Evolutionary conservation across 1,140 invertebrate species (phyloP).

Genomic region (Chrysopa pallens): DNA sequence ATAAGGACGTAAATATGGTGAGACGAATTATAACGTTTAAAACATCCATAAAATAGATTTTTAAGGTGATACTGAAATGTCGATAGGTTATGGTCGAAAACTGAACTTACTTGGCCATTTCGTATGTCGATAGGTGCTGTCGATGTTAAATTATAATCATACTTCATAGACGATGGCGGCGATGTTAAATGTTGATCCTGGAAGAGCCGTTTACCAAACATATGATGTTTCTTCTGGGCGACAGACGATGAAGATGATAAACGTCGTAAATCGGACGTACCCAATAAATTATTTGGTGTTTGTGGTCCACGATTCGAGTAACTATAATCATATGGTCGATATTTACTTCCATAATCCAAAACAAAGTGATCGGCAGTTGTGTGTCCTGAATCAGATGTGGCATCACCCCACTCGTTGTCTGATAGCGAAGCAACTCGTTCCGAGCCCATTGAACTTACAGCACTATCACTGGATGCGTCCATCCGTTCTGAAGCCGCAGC

Average conservation of each 20-base stretch:
- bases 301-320: conserved; percentile 25
- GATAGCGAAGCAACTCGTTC: conserved; percentile 72
- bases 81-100: no score
- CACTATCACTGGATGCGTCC: conserved; percentile 62
- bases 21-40: no score
- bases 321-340: conserved; percentile 58
- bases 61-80: no score
- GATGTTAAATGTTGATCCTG: conserved; percentile 28
- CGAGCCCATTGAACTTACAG: conserved; percentile 80
- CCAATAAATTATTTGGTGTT: neutral
- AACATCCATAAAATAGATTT: no score
- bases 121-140: conserved; percentile 10
- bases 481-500: conserved; percentile 35
- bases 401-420: conserved; percentile 77
- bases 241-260: conserved; percentile 34
- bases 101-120: conserved; percentile 6
- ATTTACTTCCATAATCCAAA: conserved; percentile 33
- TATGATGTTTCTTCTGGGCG: conserved; percentile 82
- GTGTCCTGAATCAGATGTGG: conserved; percentile 64
- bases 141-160: conserved; percentile 34
- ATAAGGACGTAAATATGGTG: no score
- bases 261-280: neutral
- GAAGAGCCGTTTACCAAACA: conserved; percentile 73
- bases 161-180: conserved; percentile 35
- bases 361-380: conserved; percentile 28